These are phyloP conservation scores for Solenopsis fugax DNA, from an alignment of 1,140 invertebrate species.

Conservation along the genomic window DNA sequence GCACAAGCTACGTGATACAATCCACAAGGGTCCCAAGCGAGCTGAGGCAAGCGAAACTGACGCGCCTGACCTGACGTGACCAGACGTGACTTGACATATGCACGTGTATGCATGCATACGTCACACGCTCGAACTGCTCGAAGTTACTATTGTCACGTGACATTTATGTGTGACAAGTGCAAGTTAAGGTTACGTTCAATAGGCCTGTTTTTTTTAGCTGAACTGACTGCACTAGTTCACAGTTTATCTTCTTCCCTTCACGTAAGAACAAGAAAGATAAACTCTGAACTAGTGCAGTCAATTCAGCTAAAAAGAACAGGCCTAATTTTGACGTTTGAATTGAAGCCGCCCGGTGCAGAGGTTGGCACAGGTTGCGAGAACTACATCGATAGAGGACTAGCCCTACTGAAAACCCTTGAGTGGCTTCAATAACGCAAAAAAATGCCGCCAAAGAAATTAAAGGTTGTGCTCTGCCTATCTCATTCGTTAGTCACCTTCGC, in stretches of 20 bases:
- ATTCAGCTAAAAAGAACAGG: too few species aligned
- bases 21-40: neutral
- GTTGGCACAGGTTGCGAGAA: neutral
- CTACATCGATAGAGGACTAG: neutral
- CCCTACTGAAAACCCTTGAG: neutral
- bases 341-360: too few species aligned
- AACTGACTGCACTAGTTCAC: too few species aligned
- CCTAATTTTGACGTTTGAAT: neutral
- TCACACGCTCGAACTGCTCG: too few species aligned
- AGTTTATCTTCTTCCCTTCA: too few species aligned
- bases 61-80: neutral
- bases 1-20: neutral
- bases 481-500: neutral
- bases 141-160: too few species aligned
- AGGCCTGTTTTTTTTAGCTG: too few species aligned
- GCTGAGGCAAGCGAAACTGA: neutral
- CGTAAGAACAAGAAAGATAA: too few species aligned
- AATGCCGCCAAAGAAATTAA: constrained; percentile 38
- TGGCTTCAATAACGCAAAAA: neutral
- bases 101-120: neutral
- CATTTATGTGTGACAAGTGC: too few species aligned
- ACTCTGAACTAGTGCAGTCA: too few species aligned
- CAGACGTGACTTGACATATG: too few species aligned
- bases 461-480: constrained; percentile 23
- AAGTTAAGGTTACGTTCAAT: too few species aligned